phyloP scores from a whole-genome alignment of 2,888 invertebrate genomes.

The Trissonchulus sp. region DNA sequence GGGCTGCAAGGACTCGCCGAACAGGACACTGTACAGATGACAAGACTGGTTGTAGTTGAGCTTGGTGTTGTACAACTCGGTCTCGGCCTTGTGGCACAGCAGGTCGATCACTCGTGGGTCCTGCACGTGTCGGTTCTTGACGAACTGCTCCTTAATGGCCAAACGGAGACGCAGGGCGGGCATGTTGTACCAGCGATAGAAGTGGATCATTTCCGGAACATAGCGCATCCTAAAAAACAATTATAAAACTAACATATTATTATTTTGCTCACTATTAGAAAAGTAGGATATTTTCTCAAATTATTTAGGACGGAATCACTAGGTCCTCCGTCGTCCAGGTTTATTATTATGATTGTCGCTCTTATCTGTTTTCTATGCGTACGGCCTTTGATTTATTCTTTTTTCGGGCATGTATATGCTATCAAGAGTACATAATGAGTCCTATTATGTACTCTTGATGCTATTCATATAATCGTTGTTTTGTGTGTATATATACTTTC shows the following conservation, averaged over 20 bases:
- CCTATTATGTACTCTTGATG: no score
- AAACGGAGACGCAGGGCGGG: constrained; percentile 48
- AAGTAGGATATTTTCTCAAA: no score
- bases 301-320: no score
- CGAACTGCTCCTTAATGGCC: constrained; percentile 53
- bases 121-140: constrained; percentile 54
- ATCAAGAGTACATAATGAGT: no score
- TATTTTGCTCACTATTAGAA: not conserved
- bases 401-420: no score
- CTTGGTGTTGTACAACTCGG: constrained; percentile 14
- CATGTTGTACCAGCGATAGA: constrained; percentile 47
- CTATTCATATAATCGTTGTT: no score
- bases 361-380: no score
- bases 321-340: no score
- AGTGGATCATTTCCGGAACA: constrained; percentile 45
- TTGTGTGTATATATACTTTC: no score
- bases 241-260: not conserved
- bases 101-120: constrained; percentile 57
- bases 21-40: constrained; percentile 55
- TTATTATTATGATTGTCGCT: no score
- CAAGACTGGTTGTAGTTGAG: not conserved
- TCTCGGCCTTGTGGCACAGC: constrained; percentile 50
- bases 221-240: constrained; percentile 24
- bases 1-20: constrained; percentile 54
- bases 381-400: no score